phyloP scores from a whole-genome alignment of 2,797 vertebrate species.

The Amphiprion clarkii region DNA sequence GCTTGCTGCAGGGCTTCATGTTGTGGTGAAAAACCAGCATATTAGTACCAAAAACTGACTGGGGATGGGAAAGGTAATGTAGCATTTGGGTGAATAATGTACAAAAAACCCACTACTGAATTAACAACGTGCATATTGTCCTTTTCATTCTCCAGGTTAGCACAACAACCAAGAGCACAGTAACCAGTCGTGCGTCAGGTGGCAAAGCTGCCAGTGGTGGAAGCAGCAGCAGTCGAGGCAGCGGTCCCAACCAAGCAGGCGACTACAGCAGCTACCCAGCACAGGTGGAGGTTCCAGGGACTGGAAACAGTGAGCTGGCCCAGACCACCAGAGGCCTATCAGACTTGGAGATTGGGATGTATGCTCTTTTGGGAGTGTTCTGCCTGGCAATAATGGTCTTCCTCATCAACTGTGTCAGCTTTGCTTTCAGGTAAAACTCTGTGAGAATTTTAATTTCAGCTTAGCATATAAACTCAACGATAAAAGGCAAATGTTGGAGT shows the following conservation, averaged over 20 bases:
- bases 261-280: slow-evolving; percentile 88
- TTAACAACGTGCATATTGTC: not conserved
- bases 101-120: not conserved
- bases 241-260: slow-evolving; percentile 81
- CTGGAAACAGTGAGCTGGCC: slow-evolving; percentile 87
- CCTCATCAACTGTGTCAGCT: slow-evolving; percentile 97
- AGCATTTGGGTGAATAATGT: not conserved
- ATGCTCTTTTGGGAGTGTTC: slow-evolving; percentile 95
- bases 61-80: not conserved
- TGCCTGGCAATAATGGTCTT: slow-evolving; percentile 98
- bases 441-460: not conserved
- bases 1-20: too few species aligned
- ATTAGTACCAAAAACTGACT: too few species aligned
- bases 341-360: slow-evolving; percentile 98
- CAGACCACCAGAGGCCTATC: slow-evolving; percentile 90
- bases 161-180: slow-evolving; percentile 86
- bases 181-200: slow-evolving; percentile 79
- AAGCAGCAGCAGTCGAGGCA: slow-evolving; percentile 77
- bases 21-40: too few species aligned
- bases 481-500: not conserved
- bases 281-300: slow-evolving; percentile 87
- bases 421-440: slow-evolving; percentile 90
- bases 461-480: not conserved
- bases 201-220: slow-evolving; percentile 76
- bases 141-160: slow-evolving; percentile 75